These are phyloP conservation scores for Polydesmus complanatus DNA, from an alignment of 2,888 invertebrate species.

Conservation along the genomic window DNA sequence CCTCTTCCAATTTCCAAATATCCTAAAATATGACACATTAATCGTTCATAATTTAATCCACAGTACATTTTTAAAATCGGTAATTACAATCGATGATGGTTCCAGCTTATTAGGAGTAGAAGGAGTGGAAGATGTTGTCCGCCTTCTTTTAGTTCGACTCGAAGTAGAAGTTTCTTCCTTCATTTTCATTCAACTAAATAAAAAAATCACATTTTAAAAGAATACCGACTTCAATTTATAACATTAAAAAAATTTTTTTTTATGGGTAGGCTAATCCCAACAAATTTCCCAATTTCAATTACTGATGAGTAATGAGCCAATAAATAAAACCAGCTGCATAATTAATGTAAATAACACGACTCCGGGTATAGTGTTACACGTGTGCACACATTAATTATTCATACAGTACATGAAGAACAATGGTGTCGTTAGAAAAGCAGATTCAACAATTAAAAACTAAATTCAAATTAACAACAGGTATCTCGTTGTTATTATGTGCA, in stretches of 20 bases:
- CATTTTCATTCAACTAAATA: background rate
- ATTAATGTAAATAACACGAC: no score
- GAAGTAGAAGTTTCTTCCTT: background rate
- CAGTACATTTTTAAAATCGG: background rate
- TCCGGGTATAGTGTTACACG: no score
- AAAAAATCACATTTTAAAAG: no score
- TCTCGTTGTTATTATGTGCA: conserved; percentile 26
- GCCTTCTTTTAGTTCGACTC: background rate
- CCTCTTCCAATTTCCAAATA: conserved; percentile 48
- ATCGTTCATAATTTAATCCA: background rate
- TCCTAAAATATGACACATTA: conserved; percentile 8
- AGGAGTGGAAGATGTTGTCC: background rate
- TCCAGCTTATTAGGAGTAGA: background rate
- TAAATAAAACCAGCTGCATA: no score
- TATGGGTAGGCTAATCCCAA: no score
- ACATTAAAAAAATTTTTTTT: no score
- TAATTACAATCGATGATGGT: background rate
- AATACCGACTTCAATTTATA: no score
- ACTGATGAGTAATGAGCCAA: no score
- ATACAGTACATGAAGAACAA: no score
- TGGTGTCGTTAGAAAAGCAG: background rate
- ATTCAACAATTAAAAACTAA: background rate
- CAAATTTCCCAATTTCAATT: no score
- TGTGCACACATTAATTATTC: no score
- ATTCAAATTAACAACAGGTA: background rate